These are phyloP conservation scores for Diachasma alloeum DNA, from an alignment of 1,140 invertebrate species.

Conservation along the genomic window DNA sequence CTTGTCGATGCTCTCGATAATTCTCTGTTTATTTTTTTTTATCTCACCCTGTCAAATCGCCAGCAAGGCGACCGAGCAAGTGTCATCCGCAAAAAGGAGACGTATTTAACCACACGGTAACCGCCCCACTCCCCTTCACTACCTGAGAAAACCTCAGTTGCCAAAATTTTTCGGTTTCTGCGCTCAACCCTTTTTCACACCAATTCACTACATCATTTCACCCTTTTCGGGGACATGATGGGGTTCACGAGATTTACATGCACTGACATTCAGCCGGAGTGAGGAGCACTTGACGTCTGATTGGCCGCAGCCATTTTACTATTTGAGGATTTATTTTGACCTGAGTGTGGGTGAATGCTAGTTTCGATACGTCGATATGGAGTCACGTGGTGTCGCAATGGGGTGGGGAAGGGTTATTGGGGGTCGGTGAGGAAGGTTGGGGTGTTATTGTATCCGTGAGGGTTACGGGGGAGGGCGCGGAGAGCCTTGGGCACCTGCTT, in stretches of 20 bases:
- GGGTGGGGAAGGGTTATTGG: too few species aligned
- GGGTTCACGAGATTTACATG: constrained; percentile 47
- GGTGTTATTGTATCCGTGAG: too few species aligned
- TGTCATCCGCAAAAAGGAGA: constrained; percentile 23
- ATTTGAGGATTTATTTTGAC: constrained; percentile 32
- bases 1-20: neutral
- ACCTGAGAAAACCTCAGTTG: neutral
- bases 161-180: neutral
- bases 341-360: constrained; percentile 18
- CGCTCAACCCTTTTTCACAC: neutral
- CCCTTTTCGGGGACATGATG: constrained; percentile 30
- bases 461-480: too few species aligned
- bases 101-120: neutral
- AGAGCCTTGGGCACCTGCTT: too few species aligned
- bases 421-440: too few species aligned
- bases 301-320: constrained; percentile 54
- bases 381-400: neutral
- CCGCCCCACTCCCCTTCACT: neutral
- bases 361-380: constrained; percentile 6
- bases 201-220: constrained; percentile 36
- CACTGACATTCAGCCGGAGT: constrained; percentile 26
- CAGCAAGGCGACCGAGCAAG: constrained; percentile 32
- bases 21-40: neutral
- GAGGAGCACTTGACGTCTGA: constrained; percentile 46
- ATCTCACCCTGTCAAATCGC: constrained; percentile 18